These are phyloP conservation scores for Cyaniris semiargus DNA, from an alignment of 2,888 invertebrate genomes.

Conservation along the genomic window DNA sequence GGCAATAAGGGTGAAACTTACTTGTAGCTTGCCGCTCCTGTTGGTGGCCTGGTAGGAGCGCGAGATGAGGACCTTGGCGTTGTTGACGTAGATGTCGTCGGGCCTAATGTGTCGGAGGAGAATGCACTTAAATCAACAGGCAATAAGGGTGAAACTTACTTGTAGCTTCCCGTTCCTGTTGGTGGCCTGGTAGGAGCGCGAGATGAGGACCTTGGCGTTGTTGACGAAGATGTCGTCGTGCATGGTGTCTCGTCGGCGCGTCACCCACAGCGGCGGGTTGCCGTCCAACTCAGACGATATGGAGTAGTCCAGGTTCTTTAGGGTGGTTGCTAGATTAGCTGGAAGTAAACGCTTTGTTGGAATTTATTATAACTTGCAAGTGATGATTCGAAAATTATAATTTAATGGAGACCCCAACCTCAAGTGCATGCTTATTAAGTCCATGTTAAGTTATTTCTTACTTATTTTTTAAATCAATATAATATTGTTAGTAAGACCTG, in stretches of 20 bases:
- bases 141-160: slow-evolving; percentile 48
- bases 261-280: slow-evolving; percentile 92
- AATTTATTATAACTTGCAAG: not conserved
- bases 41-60: slow-evolving; percentile 83
- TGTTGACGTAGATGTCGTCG: slow-evolving; percentile 91
- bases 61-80: slow-evolving; percentile 87
- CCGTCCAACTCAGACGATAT: slow-evolving; percentile 90
- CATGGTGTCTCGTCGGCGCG: slow-evolving; percentile 81
- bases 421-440: no score
- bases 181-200: slow-evolving; percentile 83
- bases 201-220: slow-evolving; percentile 88
- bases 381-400: not conserved
- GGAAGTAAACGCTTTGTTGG: slow-evolving; percentile 43
- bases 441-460: no score
- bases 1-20: slow-evolving; percentile 42
- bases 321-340: slow-evolving; percentile 88
- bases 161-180: slow-evolving; percentile 73
- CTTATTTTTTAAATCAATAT: no score
- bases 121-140: no score
- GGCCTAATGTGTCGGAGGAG: slow-evolving; percentile 78
- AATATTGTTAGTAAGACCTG: no score
- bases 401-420: no score
- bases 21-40: slow-evolving; percentile 72
- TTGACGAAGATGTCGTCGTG: slow-evolving; percentile 91
- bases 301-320: slow-evolving; percentile 84